Percentiles rank a stretch among this genome's conserved stretches.
Conservation (phyloP, 2,113 vertebrate species). For the Chaenogobius annularis region DNA sequence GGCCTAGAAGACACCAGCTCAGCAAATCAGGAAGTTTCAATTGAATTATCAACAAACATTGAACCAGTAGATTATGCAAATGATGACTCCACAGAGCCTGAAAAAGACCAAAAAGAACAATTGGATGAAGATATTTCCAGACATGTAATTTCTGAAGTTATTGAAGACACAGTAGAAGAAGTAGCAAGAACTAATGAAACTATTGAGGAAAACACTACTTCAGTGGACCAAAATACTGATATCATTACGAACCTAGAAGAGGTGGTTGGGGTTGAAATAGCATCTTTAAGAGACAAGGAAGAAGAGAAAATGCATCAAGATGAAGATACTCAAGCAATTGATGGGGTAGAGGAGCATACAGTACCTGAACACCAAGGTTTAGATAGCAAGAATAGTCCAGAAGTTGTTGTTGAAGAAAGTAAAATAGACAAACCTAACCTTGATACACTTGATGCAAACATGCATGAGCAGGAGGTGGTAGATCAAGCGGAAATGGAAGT, state of each 20-base stretch:
- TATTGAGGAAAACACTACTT: not conserved
- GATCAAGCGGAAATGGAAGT: not conserved
- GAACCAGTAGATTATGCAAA: not conserved
- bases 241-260: not conserved
- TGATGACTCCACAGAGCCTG: not conserved
- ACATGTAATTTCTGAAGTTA: not conserved
- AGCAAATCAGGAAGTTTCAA: not conserved
- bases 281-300: not conserved
- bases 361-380: not conserved
- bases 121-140: not conserved
- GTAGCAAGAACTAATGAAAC: not conserved
- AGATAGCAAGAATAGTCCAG: not conserved
- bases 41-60: not conserved
- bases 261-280: not conserved
- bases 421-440: not conserved
- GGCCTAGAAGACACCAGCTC: not conserved
- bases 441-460: not conserved
- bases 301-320: not conserved
- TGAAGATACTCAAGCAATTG: not conserved
- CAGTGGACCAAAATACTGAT: not conserved
- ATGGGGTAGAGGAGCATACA: not conserved
- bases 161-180: not conserved
- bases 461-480: not conserved
- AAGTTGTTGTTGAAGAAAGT: not conserved
- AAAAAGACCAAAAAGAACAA: constrained; percentile 3